A percentile compares a stretch with the other conserved stretches of the same genome.
These are phyloP conservation scores for Pyrgus malvae DNA, from an alignment of 2,888 invertebrate genomes.

Conservation along the genomic window DNA sequence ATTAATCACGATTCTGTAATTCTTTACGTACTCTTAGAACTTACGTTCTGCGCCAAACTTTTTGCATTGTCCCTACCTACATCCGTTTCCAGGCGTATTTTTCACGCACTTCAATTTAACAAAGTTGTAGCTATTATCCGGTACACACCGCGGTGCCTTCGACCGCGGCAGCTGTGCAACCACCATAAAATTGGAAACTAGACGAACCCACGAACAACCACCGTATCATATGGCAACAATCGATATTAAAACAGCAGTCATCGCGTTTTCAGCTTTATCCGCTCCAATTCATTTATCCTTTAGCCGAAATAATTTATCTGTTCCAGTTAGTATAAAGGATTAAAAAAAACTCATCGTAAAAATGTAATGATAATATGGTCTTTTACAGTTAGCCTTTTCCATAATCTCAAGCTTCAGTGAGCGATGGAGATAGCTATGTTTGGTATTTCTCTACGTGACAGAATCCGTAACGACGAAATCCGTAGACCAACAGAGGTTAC, in stretches of 20 bases:
- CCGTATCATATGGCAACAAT: constrained; percentile 49
- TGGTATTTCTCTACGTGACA: too few species aligned
- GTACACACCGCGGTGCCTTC: constrained; percentile 35
- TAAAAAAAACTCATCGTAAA: too few species aligned
- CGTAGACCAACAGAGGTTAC: too few species aligned
- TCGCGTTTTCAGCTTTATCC: constrained; percentile 11
- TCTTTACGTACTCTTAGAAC: too few species aligned
- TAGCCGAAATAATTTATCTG: background rate
- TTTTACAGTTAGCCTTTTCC: too few species aligned
- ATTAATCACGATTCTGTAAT: too few species aligned
- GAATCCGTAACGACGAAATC: too few species aligned
- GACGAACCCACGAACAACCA: constrained; percentile 57
- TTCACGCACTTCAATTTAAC: constrained; percentile 24
- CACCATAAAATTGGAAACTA: constrained; percentile 79
- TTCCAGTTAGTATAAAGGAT: too few species aligned
- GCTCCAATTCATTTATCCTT: constrained; percentile 5
- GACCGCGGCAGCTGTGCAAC: constrained; percentile 59
- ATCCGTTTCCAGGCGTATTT: constrained; percentile 24
- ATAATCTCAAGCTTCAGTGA: too few species aligned
- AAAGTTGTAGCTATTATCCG: constrained; percentile 24
- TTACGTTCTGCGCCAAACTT: too few species aligned
- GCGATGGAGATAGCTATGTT: too few species aligned
- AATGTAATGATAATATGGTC: too few species aligned
- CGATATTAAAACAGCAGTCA: constrained; percentile 25
- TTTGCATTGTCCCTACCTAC: background rate